A percentile compares a stretch with the other conserved stretches of the same genome.
phyloP scores from a whole-genome alignment of 2,888 invertebrate genomes.

The Eustalomyia histrio region DNA sequence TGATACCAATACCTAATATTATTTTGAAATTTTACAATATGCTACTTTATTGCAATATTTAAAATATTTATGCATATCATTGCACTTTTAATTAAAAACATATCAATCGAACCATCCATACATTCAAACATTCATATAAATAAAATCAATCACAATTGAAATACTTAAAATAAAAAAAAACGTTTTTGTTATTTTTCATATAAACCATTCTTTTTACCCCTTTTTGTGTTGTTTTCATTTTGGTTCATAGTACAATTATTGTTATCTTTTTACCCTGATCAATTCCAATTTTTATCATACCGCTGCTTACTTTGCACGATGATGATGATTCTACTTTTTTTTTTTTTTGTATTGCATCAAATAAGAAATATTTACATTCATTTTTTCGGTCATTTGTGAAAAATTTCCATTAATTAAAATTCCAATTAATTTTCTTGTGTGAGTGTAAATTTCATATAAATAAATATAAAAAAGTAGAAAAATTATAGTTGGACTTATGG shows the following conservation, averaged over 20 bases:
- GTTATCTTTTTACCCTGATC: slow-evolving; percentile 36
- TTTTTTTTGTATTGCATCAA: slow-evolving; percentile 18
- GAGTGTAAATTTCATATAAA: slow-evolving; percentile 56
- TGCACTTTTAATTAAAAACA: slow-evolving; percentile 65
- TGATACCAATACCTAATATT: slow-evolving; percentile 8
- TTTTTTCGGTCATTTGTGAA: slow-evolving; percentile 60
- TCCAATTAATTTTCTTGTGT: slow-evolving; percentile 73
- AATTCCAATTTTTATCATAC: slow-evolving; percentile 28
- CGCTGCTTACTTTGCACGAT: slow-evolving; percentile 14
- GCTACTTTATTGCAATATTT: slow-evolving; percentile 49
- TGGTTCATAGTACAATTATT: slow-evolving; percentile 14
- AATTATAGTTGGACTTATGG: neutral
- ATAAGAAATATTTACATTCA: slow-evolving; percentile 61
- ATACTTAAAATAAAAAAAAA: slow-evolving; percentile 58
- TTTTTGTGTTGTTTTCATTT: slow-evolving; percentile 25
- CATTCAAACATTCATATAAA: slow-evolving; percentile 39
- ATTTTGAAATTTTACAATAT: neutral
- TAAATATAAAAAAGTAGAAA: slow-evolving; percentile 28
- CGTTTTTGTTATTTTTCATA: slow-evolving; percentile 46
- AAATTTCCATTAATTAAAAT: slow-evolving; percentile 76
- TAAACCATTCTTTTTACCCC: slow-evolving; percentile 44
- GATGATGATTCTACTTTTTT: slow-evolving; percentile 8
- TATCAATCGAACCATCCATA: slow-evolving; percentile 58
- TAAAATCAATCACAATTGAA: slow-evolving; percentile 66
- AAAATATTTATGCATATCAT: slow-evolving; percentile 65